A percentile compares a stretch with the other conserved stretches of the same genome.
phyloP scores from a whole-genome alignment of 2,888 invertebrate genomes.

The Leuctra nigra region DNA sequence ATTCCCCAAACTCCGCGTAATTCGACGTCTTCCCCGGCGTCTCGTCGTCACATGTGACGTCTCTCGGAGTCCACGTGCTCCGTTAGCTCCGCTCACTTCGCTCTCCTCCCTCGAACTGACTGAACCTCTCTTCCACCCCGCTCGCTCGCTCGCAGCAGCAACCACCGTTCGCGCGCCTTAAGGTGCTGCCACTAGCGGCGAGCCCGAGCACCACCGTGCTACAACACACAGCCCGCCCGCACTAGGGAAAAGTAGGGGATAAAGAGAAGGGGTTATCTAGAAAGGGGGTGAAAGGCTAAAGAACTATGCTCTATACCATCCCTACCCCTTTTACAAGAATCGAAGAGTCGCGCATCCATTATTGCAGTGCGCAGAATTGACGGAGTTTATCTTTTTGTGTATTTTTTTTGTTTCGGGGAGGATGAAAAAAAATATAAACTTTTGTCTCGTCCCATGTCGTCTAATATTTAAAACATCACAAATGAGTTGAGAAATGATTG shows the following conservation, averaged over 20 bases:
- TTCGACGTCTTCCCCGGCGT: too few species aligned
- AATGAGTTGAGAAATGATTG: too few species aligned
- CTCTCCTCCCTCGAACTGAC: slow-evolving; percentile 14
- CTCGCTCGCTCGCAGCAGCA: too few species aligned
- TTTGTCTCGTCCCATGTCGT: too few species aligned
- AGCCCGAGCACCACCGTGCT: background rate
- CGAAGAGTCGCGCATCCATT: slow-evolving; percentile 14
- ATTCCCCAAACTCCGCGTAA: too few species aligned
- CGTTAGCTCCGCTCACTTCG: background rate
- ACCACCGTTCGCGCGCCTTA: background rate
- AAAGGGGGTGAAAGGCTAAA: slow-evolving; percentile 11
- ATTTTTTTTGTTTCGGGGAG: background rate
- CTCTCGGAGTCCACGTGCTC: background rate
- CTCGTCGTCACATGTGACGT: slow-evolving; percentile 3
- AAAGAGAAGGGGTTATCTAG: background rate
- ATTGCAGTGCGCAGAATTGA: background rate
- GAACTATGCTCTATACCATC: too few species aligned
- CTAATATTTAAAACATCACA: too few species aligned
- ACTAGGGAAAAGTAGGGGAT: background rate
- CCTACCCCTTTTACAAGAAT: slow-evolving; percentile 13
- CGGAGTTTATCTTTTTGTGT: background rate
- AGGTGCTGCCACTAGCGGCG: slow-evolving; percentile 24
- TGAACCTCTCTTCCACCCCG: background rate
- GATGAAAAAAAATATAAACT: too few species aligned
- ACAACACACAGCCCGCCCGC: slow-evolving; percentile 5